Evolutionary conservation across 2,888 invertebrate genomes (phyloP).

Genomic region (Metellina segmentata): DNA sequence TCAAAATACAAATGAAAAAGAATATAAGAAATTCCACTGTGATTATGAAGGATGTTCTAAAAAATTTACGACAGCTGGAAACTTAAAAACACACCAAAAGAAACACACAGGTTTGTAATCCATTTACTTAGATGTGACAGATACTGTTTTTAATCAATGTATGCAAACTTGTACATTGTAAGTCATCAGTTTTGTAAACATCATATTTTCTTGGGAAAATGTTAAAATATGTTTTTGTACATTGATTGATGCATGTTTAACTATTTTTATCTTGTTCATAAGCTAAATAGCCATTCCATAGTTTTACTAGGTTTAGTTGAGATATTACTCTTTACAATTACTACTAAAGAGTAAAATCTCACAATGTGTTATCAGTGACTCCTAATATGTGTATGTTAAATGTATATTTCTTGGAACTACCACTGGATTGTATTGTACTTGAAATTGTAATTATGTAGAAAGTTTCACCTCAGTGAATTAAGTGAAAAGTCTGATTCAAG

Average conservation of each 20-base stretch:
- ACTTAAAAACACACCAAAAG: constrained; percentile 96
- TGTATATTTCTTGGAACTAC: too few species aligned
- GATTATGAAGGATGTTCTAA: constrained; percentile 93
- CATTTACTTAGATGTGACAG: too few species aligned
- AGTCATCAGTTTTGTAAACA: constrained; percentile 45
- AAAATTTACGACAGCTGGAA: constrained; percentile 96
- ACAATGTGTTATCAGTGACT: too few species aligned
- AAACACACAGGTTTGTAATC: constrained; percentile 91
- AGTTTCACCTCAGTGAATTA: too few species aligned
- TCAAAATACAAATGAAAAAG: constrained; percentile 84
- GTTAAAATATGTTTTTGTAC: not conserved
- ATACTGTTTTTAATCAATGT: not conserved
- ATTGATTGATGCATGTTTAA: not conserved
- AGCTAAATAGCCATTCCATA: not conserved
- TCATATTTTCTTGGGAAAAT: not conserved
- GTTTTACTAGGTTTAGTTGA: not conserved
- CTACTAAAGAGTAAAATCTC: too few species aligned
- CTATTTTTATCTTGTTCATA: not conserved
- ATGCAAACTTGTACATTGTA: not conserved
- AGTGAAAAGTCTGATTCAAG: too few species aligned
- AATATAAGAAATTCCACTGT: constrained; percentile 89
- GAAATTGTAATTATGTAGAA: too few species aligned
- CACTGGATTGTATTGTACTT: too few species aligned
- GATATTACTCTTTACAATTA: too few species aligned
- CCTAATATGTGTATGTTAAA: too few species aligned